Percentiles rank a stretch among this genome's conserved stretches.
These are phyloP conservation scores for Metacarcinus magister DNA, from an alignment of 2,888 invertebrate genomes.

Conservation along the genomic window DNA sequence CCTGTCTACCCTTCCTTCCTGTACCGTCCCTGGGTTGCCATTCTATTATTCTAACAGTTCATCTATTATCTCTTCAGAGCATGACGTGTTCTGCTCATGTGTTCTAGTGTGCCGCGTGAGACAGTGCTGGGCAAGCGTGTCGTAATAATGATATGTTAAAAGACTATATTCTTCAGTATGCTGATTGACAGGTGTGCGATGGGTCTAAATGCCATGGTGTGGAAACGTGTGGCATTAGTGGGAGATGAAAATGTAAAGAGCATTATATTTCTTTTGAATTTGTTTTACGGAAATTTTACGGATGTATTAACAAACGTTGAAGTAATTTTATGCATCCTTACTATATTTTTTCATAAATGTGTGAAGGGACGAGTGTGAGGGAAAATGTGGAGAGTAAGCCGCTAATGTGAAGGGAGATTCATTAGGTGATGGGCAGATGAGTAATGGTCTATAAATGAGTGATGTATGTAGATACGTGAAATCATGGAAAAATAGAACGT, in stretches of 20 bases:
- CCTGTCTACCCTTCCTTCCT: too few species aligned
- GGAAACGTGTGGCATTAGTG: neutral
- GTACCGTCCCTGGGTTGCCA: too few species aligned
- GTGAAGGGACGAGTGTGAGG: neutral
- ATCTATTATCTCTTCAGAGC: too few species aligned
- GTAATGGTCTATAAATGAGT: neutral
- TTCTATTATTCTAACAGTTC: too few species aligned
- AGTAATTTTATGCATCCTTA: neutral
- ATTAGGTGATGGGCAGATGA: neutral
- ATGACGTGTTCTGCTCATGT: too few species aligned
- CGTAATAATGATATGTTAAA: too few species aligned
- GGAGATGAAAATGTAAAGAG: neutral
- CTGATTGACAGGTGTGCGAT: neutral
- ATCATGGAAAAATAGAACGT: neutral
- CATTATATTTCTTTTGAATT: neutral
- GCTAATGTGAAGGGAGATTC: neutral
- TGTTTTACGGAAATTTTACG: neutral
- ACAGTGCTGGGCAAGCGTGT: too few species aligned
- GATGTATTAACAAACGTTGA: neutral
- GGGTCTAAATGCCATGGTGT: neutral
- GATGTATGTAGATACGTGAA: neutral
- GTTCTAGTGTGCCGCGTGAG: too few species aligned
- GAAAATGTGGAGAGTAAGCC: neutral
- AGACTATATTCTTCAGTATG: neutral
- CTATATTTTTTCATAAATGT: neutral